A percentile compares a stretch with the other conserved stretches of the same genome.
Conservation (phyloP, 2,888 invertebrate genomes). For the Leptinotarsa rubiginosa region DNA sequence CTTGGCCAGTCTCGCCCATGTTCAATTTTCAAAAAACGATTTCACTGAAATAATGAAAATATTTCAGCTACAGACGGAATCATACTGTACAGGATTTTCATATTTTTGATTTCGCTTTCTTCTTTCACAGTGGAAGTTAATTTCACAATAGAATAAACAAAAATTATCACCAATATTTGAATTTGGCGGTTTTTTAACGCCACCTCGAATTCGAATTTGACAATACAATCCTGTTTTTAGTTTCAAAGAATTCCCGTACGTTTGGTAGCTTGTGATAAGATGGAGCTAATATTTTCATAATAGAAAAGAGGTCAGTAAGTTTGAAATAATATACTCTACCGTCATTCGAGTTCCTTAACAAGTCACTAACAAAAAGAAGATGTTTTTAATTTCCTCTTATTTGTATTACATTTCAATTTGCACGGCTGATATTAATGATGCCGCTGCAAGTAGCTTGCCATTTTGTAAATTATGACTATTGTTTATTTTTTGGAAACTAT, state of each 20-base stretch:
- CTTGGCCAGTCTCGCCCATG: background rate
- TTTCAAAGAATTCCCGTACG: conserved; percentile 56
- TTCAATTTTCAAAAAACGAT: background rate
- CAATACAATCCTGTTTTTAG: conserved; percentile 32
- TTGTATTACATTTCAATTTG: background rate
- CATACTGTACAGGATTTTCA: background rate
- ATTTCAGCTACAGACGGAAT: too few relatives aligned
- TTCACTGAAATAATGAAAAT: too few relatives aligned
- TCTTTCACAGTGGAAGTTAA: background rate
- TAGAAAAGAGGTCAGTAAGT: conserved; percentile 65
- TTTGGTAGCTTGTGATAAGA: conserved; percentile 63
- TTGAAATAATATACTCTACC: conserved; percentile 52
- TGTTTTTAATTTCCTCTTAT: background rate
- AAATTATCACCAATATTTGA: conserved; percentile 19
- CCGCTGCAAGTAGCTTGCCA: conserved; percentile 25
- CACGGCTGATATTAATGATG: conserved; percentile 3
- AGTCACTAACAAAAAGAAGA: background rate
- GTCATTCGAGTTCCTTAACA: background rate
- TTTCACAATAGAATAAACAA: background rate
- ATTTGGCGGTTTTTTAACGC: conserved; percentile 46
- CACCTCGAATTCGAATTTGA: conserved; percentile 46
- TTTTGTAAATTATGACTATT: conserved; percentile 12
- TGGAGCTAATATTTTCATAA: conserved; percentile 66
- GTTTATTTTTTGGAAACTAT: background rate
- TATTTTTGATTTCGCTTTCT: background rate